Base-by-base conservation (phyloP, 2,113 vertebrate species). In the Myiopsitta monachus region DNA sequence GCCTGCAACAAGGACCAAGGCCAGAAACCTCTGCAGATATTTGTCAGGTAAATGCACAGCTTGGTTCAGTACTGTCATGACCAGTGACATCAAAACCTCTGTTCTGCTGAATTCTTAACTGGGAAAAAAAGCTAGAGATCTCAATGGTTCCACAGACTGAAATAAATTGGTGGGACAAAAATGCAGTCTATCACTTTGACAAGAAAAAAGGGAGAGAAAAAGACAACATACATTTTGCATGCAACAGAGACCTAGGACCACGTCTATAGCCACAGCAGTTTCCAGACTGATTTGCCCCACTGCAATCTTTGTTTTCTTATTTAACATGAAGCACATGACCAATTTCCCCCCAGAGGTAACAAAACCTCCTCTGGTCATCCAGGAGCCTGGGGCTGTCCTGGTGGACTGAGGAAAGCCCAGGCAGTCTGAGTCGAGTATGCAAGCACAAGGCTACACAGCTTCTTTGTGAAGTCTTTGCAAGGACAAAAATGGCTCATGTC, bases 361-460 rank as follows among this genome's bases (percentile, higher is more conserved):
- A 3, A 0, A 1, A 26, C 12, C 7, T 80, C 14, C 44, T 27
- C 9, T 24, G 14, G 52, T 39, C 38, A 55, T 21, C 11, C 24
- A 47, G 74, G 36, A 66, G 62, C 26, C 12, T 63, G 19, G 7
- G 17, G 4, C 19, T 83, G 10, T 41, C 15, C 28, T 79, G 14
- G 31, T 8, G 21, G 24, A 64, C 52, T 91, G 51, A 89, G 19
- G 21, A 67, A 83, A 67, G 30, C n/a, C 69, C 27, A 75, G 52
- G 27, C 70, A 79, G 33, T n/a, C 31, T 52, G 33, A 78, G 47
- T 7, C 12, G 11, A 72, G 15, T 15, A 64, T 0, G 1, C 2
- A 72, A 22, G 36, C 69, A 89, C 22, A 44, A 70, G 38, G 41
- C 13, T 73, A 86, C 33, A 38, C 0, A 0, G 26, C 23, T 85